Evolutionary conservation across 1,140 invertebrate species (phyloP), one percentile per base, ranked within the genome.

Genomic region (Bombyx mandarina): DNA sequence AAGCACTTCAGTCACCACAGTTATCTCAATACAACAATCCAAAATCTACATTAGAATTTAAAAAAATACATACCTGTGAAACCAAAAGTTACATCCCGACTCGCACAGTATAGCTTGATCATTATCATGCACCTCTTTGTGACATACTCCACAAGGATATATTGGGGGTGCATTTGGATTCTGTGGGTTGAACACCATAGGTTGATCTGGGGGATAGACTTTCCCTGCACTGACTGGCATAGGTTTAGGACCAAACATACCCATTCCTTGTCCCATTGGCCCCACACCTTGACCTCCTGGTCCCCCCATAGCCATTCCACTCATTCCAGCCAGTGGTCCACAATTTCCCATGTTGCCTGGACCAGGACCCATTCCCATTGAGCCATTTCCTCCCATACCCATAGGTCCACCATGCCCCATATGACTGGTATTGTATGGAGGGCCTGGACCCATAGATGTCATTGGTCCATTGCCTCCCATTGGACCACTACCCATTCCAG

Each of bases 41-140:
- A 51, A 51, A 12, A n/a, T 6, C 22, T 22, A 35, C 35, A 52
- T 52, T 42, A 52, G 26, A 52, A 45, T 54, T 5, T 44, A 45
- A 18, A 46, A 22, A 48, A 42, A 49, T 35, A 61, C 84, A 91
- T 83, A 96, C 94, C 95, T 93, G 88, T 99, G 98, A 90, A 97
- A 99, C 96, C 97, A 99, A 89, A 99, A 99, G 89, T 99, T 98
- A 88, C 98, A 99, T 45, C 98, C 98, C 76, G 97, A 98, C 89
- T 99, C 98, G 89, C 98, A 99, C 53, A 99, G 90, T 65, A 99
- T 97, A 7, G 96, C 97, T 89, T 99, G 97, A 89, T 99, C 98
- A 90, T 98, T 99, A 82, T 99, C 98, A 88, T 99, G 97, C 4
- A 99, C 96, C 90, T 99, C 98, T 89, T 98, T 98, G 87, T 99